phyloP scores from a whole-genome alignment of 2,888 invertebrate species.

The Chalcis sispes region DNA sequence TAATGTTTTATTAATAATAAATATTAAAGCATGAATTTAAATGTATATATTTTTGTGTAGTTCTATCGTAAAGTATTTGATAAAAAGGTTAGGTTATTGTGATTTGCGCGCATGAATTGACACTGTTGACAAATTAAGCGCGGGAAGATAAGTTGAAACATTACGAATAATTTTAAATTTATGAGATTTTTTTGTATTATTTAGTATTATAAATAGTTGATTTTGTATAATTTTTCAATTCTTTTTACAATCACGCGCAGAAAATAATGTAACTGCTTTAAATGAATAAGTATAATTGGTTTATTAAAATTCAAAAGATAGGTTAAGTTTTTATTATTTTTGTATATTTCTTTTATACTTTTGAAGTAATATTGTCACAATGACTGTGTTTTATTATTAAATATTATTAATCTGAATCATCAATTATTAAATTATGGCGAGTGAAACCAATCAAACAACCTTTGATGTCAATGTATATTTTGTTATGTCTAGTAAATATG shows the following conservation, averaged over 20 bases:
- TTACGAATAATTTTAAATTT: neutral
- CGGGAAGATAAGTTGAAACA: slow-evolving; percentile 15
- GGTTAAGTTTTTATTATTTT: slow-evolving; percentile 10
- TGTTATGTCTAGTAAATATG: slow-evolving; percentile 78
- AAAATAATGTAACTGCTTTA: neutral
- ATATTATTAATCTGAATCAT: slow-evolving; percentile 30
- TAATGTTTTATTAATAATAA: no score
- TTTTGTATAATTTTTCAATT: neutral
- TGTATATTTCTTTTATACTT: neutral
- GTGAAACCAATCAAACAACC: slow-evolving; percentile 62
- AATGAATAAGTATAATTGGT: no score
- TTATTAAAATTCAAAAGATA: slow-evolving; percentile 12
- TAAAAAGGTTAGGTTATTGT: neutral
- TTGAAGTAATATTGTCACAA: neutral
- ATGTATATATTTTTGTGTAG: no score
- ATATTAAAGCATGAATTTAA: no score
- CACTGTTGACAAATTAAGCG: slow-evolving; percentile 31
- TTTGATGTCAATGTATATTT: slow-evolving; percentile 74
- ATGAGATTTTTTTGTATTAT: neutral
- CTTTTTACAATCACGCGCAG: no score
- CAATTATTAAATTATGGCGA: slow-evolving; percentile 56
- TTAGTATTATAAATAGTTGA: neutral
- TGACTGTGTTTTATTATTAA: neutral
- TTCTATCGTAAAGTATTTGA: neutral
- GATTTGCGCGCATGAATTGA: neutral